A percentile compares a stretch with the other conserved stretches of the same genome.
Evolutionary conservation across 2,113 vertebrate species (phyloP).

Genomic region (Microcebus tavaratra): DNA sequence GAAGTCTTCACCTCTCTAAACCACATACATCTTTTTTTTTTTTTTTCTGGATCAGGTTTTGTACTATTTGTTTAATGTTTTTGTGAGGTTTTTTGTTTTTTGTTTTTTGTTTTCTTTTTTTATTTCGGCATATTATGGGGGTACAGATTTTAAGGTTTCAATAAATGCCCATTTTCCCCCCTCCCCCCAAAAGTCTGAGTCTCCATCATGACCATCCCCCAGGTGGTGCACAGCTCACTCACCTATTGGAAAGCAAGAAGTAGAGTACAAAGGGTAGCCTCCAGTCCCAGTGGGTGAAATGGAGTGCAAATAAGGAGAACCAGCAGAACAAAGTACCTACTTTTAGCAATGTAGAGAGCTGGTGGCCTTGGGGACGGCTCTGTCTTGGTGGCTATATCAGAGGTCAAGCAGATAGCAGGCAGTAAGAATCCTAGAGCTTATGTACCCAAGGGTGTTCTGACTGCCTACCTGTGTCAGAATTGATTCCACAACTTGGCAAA

Average conservation of each 20-base stretch:
- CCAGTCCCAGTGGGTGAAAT: not conserved
- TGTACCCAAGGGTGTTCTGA: not conserved
- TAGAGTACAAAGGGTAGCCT: not conserved
- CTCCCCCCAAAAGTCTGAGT: no score
- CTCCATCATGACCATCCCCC: no score
- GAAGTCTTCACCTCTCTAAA: not conserved
- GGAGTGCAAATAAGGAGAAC: not conserved
- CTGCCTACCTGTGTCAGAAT: not conserved
- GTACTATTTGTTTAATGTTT: no score
- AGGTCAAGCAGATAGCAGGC: not conserved
- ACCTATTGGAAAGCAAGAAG: slow-evolving; percentile 29
- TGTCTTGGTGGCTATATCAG: not conserved
- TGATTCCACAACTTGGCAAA: not conserved
- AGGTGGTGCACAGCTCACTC: no score
- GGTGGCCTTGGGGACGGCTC: not conserved
- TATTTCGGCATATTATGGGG: no score
- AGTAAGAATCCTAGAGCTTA: not conserved
- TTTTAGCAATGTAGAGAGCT: not conserved
- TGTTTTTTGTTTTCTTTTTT: no score
- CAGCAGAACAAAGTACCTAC: not conserved
- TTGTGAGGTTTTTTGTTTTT: no score
- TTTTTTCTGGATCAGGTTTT: no score
- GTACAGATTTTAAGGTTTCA: no score
- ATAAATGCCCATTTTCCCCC: no score
- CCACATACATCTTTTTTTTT: not conserved